Conservation (phyloP, 2,797 vertebrate genomes). For the Ispidina picta region DNA sequence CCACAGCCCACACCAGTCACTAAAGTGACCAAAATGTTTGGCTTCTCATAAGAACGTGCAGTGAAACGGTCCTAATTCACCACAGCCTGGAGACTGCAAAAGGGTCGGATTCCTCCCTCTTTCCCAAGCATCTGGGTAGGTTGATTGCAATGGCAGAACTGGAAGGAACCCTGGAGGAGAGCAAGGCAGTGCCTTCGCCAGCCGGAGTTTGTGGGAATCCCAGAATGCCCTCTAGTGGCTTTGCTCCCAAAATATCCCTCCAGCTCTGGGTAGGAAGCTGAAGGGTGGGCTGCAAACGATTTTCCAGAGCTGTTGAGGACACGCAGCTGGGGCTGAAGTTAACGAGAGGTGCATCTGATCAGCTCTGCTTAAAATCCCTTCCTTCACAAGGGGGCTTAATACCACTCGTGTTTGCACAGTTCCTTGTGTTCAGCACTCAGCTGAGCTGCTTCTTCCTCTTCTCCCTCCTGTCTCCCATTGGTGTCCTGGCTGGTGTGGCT, state of each 20-base stretch:
- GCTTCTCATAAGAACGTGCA: accelerated
- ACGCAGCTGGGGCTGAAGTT: not conserved
- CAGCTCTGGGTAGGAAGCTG: accelerated
- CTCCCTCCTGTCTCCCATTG: accelerated
- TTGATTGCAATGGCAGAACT: not conserved
- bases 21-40: accelerated
- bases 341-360: not conserved
- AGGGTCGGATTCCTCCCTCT: not conserved
- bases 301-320: not conserved
- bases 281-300: accelerated
- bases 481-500: not conserved
- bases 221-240: constrained; percentile 50
- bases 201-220: not conserved
- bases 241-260: not conserved
- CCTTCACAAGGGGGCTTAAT: not conserved
- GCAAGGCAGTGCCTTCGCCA: accelerated
- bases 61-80: not conserved
- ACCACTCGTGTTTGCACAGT: accelerated
- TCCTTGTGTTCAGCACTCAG: not conserved
- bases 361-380: not conserved
- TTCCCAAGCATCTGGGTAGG: accelerated
- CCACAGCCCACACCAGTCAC: accelerated
- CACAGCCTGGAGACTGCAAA: not conserved
- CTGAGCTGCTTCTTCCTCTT: not conserved
- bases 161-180: not conserved